phyloP scores from a whole-genome alignment of 2,113 vertebrate species.

The Monopterus albus region DNA sequence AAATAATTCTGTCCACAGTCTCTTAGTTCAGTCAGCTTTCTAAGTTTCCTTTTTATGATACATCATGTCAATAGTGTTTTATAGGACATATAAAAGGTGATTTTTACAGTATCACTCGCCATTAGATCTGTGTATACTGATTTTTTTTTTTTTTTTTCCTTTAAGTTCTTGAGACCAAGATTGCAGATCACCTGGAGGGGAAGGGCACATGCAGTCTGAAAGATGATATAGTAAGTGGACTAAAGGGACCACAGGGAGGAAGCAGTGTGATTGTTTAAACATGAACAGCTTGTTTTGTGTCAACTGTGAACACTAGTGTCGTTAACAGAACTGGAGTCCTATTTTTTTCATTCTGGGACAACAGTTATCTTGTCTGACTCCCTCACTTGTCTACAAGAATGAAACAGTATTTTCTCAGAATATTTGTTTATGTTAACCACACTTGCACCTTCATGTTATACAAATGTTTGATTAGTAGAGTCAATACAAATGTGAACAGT shows the following conservation, averaged over 20 bases:
- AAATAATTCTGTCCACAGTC: background rate
- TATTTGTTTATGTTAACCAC: slow-evolving; percentile 20
- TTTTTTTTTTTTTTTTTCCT: slow-evolving; percentile 22
- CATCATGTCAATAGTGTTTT: too few species aligned
- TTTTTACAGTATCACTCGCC: too few species aligned
- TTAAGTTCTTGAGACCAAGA: slow-evolving; percentile 74
- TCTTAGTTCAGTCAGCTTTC: too few species aligned
- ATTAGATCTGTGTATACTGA: too few species aligned
- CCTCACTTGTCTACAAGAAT: background rate
- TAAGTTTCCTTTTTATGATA: too few species aligned
- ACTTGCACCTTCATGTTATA: background rate
- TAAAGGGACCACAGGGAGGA: background rate
- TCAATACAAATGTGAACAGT: background rate
- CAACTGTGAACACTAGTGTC: too few species aligned
- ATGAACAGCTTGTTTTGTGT: background rate
- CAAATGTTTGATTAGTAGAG: slow-evolving; percentile 26
- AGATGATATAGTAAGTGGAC: slow-evolving; percentile 72
- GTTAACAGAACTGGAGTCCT: too few species aligned
- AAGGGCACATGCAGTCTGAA: slow-evolving; percentile 67
- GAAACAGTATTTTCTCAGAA: background rate
- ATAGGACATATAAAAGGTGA: background rate
- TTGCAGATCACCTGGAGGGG: slow-evolving; percentile 41
- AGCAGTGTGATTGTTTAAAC: slow-evolving; percentile 11
- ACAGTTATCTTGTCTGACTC: background rate
- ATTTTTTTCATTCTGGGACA: too few species aligned